Conservation (phyloP, 1,140 invertebrate species). For the Heliconius hermathena region DNA sequence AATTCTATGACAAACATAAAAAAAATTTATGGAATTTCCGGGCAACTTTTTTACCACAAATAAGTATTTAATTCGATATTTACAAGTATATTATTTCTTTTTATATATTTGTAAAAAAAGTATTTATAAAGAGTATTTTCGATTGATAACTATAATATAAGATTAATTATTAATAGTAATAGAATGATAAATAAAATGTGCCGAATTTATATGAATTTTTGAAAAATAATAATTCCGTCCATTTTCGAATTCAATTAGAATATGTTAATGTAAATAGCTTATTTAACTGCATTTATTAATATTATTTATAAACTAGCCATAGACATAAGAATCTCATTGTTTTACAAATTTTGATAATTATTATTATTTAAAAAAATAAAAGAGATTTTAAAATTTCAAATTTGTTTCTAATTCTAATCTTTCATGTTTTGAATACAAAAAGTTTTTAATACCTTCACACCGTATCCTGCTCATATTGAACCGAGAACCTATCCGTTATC, state of each 20-base stretch:
- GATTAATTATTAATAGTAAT: neutral
- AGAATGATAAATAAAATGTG: constrained; percentile 26
- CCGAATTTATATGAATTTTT: constrained; percentile 27
- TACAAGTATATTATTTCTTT: neutral
- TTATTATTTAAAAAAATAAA: constrained; percentile 28
- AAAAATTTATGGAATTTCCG: too few species aligned
- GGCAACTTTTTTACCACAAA: neutral
- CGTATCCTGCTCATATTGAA: neutral
- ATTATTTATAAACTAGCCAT: constrained; percentile 38
- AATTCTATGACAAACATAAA: too few species aligned
- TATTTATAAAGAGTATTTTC: constrained; percentile 21
- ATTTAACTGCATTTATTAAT: constrained; percentile 39
- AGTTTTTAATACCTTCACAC: neutral
- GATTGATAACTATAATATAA: neutral
- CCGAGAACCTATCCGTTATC: neutral
- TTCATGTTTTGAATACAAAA: too few species aligned
- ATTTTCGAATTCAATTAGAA: neutral
- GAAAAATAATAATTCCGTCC: constrained; percentile 2
- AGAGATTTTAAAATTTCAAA: constrained; percentile 10
- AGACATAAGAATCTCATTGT: constrained; percentile 28
- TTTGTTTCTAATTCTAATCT: neutral
- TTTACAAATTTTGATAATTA: constrained; percentile 25
- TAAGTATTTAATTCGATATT: neutral
- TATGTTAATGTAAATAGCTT: constrained; percentile 26
- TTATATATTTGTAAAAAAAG: constrained; percentile 20